phyloP scores from a whole-genome alignment of 2,888 invertebrate genomes.

The Thecophora atra region DNA sequence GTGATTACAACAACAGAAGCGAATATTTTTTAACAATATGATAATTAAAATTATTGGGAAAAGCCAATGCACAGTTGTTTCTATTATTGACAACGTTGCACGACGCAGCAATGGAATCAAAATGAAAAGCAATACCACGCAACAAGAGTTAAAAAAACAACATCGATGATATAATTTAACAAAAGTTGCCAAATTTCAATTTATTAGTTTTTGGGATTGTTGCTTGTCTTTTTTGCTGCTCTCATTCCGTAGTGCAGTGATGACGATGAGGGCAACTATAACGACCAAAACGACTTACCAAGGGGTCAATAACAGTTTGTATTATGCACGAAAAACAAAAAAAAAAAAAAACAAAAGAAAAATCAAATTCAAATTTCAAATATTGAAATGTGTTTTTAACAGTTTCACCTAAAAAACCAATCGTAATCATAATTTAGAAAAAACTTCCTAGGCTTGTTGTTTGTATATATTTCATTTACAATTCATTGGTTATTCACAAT shows the following conservation, averaged over 20 bases:
- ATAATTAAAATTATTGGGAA: no score
- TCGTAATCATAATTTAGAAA: background rate
- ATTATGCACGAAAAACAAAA: background rate
- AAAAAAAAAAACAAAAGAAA: background rate
- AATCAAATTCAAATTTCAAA: background rate
- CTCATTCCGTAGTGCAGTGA: background rate
- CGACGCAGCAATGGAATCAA: no score
- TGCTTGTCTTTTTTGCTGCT: background rate
- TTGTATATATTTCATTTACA: no score
- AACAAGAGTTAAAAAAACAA: background rate
- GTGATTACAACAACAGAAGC: no score
- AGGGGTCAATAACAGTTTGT: background rate
- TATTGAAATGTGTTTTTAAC: no score
- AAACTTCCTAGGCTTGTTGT: no score
- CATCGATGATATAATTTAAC: background rate
- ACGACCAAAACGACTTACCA: background rate
- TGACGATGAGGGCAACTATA: background rate
- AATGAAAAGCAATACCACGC: no score
- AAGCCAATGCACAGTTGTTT: no score
- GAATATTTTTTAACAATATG: no score
- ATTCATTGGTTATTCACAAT: no score
- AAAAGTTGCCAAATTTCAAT: background rate
- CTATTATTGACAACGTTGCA: no score
- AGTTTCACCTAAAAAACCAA: no score
- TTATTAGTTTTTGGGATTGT: background rate